Base-by-base conservation (phyloP, 2,113 vertebrate species). In the Lutjanus erythropterus region DNA sequence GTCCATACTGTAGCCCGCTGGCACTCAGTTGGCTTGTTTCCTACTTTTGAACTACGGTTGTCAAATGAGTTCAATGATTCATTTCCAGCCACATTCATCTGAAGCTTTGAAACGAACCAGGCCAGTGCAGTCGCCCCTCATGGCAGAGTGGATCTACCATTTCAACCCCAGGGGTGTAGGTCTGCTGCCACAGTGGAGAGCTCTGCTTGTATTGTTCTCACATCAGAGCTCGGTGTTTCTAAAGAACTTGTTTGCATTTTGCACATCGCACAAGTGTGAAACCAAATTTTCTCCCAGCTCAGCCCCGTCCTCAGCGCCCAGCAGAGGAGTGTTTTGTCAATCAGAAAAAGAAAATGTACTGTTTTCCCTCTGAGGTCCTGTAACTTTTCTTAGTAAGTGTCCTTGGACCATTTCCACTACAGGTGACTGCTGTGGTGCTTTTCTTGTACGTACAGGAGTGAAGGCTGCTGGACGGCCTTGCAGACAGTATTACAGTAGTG, bases 1-100 rank as follows among this genome's bases (percentile, higher is more conserved):
- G 87, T 90, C 94, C 81, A 93, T 92, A 61, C 89, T 95, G 86
- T 95, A 94, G 90, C 67, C 75, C 11, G 55, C 44, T 8, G 59
- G 53, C 73, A 70, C 61, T 39, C 49, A 72, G 66, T 15, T 62
- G 75, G 83, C 68, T 67, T 35, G 33, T 79, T 71, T 82, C 25
- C 74, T 66, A 16, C 61, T 66, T 74, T 75, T 59, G 64, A 89
- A 75, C 52, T 68, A 31, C 23, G 71, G 62, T 37, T 74, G 71
- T 68, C 2, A 15, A 62, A 67, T 53, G 66, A 83, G 46, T 88
- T 86, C 46, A 65, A 70, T 89, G 75, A 75, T 84, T 86, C 79
- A 81, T 83, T 68, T 80, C 42, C 70, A 71, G 73, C 71, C 69
- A 64, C 59, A 23, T 44, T 77, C 0, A 7, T 68, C 29, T 75